Evolutionary conservation across 2,797 vertebrate species (phyloP).

Genomic region (Caiman crocodilus): DNA sequence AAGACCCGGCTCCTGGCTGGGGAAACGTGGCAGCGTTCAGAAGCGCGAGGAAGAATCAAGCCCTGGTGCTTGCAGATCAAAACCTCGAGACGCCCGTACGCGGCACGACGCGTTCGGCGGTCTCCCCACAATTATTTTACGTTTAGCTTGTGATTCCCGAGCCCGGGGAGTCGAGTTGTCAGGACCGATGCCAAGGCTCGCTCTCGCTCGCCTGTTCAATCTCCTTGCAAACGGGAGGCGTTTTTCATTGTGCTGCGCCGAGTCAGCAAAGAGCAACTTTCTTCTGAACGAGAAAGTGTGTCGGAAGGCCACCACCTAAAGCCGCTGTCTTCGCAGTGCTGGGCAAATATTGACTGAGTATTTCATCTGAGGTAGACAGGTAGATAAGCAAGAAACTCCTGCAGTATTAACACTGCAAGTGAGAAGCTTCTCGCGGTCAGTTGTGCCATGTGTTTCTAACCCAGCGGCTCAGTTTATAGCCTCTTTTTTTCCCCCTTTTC

Average conservation of each 20-base stretch:
- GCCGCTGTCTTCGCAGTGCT: neutral
- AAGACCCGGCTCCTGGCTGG: neutral
- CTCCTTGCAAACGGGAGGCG: neutral
- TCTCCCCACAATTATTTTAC: neutral
- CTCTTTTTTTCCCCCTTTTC: neutral
- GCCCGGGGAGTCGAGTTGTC: neutral
- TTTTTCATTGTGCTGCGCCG: neutral
- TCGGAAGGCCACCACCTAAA: neutral
- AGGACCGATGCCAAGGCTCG: neutral
- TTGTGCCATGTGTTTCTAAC: neutral
- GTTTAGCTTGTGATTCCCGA: neutral
- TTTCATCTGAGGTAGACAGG: neutral
- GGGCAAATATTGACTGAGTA: neutral
- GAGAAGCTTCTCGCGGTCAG: neutral
- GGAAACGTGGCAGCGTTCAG: neutral
- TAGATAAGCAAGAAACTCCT: neutral
- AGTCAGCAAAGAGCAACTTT: neutral
- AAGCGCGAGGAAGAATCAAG: neutral
- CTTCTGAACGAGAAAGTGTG: conserved; percentile 21
- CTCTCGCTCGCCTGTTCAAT: neutral
- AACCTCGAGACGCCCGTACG: neutral
- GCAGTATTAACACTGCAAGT: neutral
- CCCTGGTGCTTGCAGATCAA: neutral
- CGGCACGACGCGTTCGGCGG: too few relatives aligned
- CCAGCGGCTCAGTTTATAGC: neutral